A percentile compares a stretch with the other conserved stretches of the same genome.
Evolutionary conservation across 2,888 invertebrate genomes (phyloP).

Genomic region (Clostera curtula): DNA sequence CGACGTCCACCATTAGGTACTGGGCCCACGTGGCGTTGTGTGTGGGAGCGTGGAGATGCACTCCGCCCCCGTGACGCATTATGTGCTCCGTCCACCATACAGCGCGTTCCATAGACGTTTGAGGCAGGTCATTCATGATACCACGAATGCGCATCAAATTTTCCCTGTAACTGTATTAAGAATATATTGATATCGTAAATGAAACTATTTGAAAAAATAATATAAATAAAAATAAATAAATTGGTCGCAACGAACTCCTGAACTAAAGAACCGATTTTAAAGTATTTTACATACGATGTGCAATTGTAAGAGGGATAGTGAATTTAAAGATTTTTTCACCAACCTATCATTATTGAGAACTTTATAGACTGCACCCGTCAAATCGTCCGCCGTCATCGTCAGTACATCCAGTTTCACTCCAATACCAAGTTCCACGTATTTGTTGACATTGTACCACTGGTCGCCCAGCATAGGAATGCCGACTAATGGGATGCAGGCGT

Average conservation of each 20-base stretch:
- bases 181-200: conserved; percentile 3
- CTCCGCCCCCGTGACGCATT: conserved; percentile 39
- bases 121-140: conserved; percentile 19
- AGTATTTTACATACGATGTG: too few species aligned
- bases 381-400: conserved; percentile 4
- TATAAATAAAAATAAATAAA: too few species aligned
- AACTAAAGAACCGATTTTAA: too few species aligned
- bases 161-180: conserved; percentile 9
- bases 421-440: conserved; percentile 16
- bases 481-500: conserved; percentile 23
- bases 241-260: too few species aligned
- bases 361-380: conserved; percentile 3
- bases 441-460: conserved; percentile 21
- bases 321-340: too few species aligned
- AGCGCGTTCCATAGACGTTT: conserved; percentile 29
- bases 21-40: conserved; percentile 7
- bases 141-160: conserved; percentile 8
- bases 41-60: conserved; percentile 36
- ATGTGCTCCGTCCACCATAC: conserved; percentile 55
- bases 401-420: conserved; percentile 11
- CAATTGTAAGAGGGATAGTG: too few species aligned
- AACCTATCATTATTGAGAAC: conserved; percentile 6
- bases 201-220: too few species aligned
- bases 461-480: conserved; percentile 23
- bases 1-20: conserved; percentile 5